phyloP scores from a whole-genome alignment of 1,140 invertebrate species.

The Dreissena polymorpha region DNA sequence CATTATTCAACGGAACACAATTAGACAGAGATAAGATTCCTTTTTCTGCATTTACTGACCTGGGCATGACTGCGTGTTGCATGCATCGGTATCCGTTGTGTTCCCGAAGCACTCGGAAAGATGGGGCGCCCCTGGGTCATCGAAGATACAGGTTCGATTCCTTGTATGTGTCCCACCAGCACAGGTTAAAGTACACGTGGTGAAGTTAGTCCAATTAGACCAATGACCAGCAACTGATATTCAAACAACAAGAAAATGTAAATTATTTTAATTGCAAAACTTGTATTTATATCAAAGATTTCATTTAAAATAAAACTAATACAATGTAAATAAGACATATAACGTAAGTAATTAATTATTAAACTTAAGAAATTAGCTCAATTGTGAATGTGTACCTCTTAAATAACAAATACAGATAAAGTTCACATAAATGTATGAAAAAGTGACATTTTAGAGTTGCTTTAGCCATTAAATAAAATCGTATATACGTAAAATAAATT shows the following conservation, averaged over 20 bases:
- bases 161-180: conserved; percentile 61
- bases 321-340: no score
- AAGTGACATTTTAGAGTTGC: no score
- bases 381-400: no score
- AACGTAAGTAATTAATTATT: no score
- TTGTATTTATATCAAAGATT: background rate
- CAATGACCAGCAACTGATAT: conserved; percentile 64
- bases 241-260: background rate
- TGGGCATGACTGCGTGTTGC: conserved; percentile 43
- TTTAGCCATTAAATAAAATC: no score
- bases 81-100: conserved; percentile 3
- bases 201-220: conserved; percentile 67
- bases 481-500: no score
- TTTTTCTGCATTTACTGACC: conserved; percentile 19
- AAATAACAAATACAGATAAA: no score
- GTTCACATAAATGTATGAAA: no score
- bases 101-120: conserved; percentile 54
- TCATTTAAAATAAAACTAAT: no score
- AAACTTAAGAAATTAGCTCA: no score
- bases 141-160: conserved; percentile 59
- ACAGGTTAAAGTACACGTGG: conserved; percentile 62
- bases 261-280: background rate
- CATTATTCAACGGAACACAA: no score
- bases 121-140: conserved; percentile 56
- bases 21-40: no score